phyloP scores from a whole-genome alignment of 2,888 invertebrate genomes.

The Frankliniella fusca region DNA sequence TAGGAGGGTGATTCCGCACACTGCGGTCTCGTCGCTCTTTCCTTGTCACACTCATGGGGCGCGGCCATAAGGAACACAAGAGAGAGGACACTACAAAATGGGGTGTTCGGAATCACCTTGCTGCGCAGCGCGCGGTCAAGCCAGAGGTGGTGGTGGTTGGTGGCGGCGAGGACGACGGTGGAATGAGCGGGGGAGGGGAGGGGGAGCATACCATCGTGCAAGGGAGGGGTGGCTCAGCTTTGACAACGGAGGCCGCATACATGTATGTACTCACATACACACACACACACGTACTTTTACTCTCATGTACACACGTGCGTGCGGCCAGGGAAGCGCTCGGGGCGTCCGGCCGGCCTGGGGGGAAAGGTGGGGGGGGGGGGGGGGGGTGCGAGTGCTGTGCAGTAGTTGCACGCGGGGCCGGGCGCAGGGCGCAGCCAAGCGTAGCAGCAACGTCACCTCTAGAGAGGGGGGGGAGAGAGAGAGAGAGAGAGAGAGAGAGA shows the following conservation, averaged over 20 bases:
- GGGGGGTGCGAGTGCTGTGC: background rate
- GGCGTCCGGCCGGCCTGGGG: background rate
- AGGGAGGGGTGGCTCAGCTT: background rate
- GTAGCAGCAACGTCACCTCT: background rate
- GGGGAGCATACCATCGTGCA: background rate
- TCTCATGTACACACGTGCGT: background rate
- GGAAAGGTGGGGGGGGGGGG: too few species aligned
- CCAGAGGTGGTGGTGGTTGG: too few species aligned
- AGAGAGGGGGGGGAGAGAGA: background rate
- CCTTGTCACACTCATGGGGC: too few species aligned
- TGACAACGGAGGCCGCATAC: conserved; percentile 2
- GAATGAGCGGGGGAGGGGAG: background rate
- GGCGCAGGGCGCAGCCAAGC: background rate
- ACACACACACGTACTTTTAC: background rate
- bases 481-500: background rate
- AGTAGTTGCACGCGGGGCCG: background rate
- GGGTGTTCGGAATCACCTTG: background rate
- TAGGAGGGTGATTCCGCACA: too few species aligned
- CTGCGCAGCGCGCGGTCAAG: background rate
- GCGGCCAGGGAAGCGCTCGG: background rate
- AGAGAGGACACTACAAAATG: too few species aligned
- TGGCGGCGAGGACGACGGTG: background rate
- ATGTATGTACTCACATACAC: background rate
- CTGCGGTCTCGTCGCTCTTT: too few species aligned
- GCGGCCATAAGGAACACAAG: too few species aligned